Base-by-base conservation (phyloP, 2,888 invertebrate species). In the Dysmachus trigonus region DNA sequence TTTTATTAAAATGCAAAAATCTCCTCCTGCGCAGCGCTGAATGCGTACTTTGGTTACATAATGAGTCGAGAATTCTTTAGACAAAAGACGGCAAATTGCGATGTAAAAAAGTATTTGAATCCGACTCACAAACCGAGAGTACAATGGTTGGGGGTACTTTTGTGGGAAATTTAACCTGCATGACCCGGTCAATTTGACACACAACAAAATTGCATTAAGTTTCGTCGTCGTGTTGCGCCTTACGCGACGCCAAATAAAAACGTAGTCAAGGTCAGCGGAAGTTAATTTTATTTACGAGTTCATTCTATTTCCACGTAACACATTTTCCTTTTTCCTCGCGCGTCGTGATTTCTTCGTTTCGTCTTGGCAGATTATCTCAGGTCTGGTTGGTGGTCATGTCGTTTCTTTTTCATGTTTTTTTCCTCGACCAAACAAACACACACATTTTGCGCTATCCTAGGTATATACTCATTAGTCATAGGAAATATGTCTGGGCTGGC, bases 251-350 rank as follows among this genome's bases (percentile, higher is more conserved):
- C 30, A 13, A 81, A 51, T 62, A 18, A 51, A 79, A 81, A 30
- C 81, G 33, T 62, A 81, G 53, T 22, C 47, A 81, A 81, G 81
- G 81, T 81, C 81, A 81, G 81, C 81, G 81, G 81, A 81, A 81
- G 62, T 62, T 81, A 81, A 81, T 81, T 81, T 51, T 62, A 62
- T 62, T 62, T 62, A 81, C 81, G 81, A 81, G 35, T 62, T 51
- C 81, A 62, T 53, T 81, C 81, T 33, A 53, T 81, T 81, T 81
- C 53, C 53, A 81, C 81, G 81, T 81, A 79, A 47, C 79, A 79
- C 30, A 38, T 81, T 81, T 81, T 18, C 33, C 53, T 81, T 18
- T 31, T n/a, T 81, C 31, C 81, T 81, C 53, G 51, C 53, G 31
- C 81, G 18, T 27, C 47, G 35, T 27, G 62, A 53, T 53, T 81